Percentiles rank a stretch among this genome's conserved stretches.
phyloP scores from a whole-genome alignment of 2,888 invertebrate species.

The Octonoba sinensis region DNA sequence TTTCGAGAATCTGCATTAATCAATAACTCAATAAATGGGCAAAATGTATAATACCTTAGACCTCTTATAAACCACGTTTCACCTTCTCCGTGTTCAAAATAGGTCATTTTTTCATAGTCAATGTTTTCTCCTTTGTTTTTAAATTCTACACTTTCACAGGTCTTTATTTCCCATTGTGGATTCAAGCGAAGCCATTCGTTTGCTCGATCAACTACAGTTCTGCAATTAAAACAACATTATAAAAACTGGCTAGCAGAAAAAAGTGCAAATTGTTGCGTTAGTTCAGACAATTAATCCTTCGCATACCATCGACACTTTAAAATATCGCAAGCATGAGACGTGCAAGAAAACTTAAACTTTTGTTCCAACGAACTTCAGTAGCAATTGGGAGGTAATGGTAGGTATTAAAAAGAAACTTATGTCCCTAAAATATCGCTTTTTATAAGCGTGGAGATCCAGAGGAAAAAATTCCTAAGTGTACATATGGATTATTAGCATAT shows the following conservation, averaged over 20 bases:
- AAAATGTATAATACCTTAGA: slow-evolving; percentile 38
- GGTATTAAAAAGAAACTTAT: too few species aligned
- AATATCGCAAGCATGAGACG: neutral
- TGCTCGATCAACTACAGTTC: slow-evolving; percentile 63
- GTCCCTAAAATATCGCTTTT: too few species aligned
- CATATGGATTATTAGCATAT: too few species aligned
- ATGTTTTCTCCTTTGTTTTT: slow-evolving; percentile 26
- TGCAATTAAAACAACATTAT: slow-evolving; percentile 17
- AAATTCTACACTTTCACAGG: slow-evolving; percentile 66
- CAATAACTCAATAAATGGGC: too few species aligned
- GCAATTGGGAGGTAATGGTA: too few species aligned
- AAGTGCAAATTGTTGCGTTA: too few species aligned
- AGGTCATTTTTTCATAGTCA: slow-evolving; percentile 63
- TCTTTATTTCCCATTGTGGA: slow-evolving; percentile 58
- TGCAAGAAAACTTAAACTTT: neutral
- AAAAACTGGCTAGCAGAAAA: too few species aligned
- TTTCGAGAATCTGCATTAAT: too few species aligned
- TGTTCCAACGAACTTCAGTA: neutral
- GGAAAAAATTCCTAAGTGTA: too few species aligned
- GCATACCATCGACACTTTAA: neutral
- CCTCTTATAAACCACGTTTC: slow-evolving; percentile 55
- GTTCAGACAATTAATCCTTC: neutral
- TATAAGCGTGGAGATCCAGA: too few species aligned
- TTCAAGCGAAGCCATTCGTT: slow-evolving; percentile 61
- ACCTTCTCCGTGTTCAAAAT: slow-evolving; percentile 53